These are phyloP conservation scores for Threskiornis aethiopicus DNA, from an alignment of 2,797 vertebrate species.

Conservation along the genomic window DNA sequence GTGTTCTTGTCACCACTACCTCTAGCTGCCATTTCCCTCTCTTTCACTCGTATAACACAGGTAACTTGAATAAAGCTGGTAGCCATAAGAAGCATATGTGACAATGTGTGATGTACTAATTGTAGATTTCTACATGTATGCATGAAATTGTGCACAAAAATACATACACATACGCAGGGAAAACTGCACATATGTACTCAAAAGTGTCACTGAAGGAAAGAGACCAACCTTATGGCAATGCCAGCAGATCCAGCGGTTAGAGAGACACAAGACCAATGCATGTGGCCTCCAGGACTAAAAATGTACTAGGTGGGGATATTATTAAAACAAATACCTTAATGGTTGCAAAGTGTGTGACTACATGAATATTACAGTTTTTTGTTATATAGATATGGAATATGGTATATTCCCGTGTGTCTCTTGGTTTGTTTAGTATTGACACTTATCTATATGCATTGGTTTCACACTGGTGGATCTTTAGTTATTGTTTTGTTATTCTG, in stretches of 20 bases:
- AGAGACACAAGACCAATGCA: not conserved
- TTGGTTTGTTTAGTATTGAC: not conserved
- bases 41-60: not conserved
- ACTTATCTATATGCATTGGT: not conserved
- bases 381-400: not conserved
- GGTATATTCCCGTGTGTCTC: not conserved
- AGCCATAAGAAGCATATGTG: not conserved
- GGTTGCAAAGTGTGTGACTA: not conserved
- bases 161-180: rapidly evolving
- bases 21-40: not conserved
- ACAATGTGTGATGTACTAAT: not conserved
- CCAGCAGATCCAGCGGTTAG: not conserved
- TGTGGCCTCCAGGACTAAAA: not conserved
- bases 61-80: not conserved
- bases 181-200: not conserved
- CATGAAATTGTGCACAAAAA: not conserved
- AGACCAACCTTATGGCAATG: not conserved
- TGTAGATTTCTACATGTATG: not conserved
- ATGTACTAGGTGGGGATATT: not conserved
- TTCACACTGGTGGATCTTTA: not conserved
- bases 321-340: not conserved
- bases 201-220: not conserved
- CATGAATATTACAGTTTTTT: not conserved
- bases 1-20: not conserved
- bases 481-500: not conserved